phyloP scores from a whole-genome alignment of 2,113 vertebrate species.

The Ammodytes dubius region DNA sequence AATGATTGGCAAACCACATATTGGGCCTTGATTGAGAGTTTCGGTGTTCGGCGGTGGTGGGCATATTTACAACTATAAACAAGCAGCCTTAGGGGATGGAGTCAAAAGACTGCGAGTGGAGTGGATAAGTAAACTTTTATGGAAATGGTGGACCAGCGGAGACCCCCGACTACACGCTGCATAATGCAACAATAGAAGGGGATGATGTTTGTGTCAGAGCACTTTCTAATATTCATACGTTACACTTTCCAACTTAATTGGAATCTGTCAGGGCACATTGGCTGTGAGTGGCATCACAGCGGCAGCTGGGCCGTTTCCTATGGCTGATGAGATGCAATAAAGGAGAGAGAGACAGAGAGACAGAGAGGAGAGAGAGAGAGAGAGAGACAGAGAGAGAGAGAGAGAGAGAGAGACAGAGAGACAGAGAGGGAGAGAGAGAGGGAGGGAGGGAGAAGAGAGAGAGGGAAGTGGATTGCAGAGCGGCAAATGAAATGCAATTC shows the following conservation, averaged over 20 bases:
- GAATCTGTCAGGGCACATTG: constrained; percentile 82
- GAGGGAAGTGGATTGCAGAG: constrained; percentile 49
- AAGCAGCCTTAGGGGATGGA: constrained; percentile 64
- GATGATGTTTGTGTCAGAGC: constrained; percentile 80
- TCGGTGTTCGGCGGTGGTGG: constrained; percentile 31
- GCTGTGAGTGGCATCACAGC: constrained; percentile 76
- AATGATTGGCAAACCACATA: constrained; percentile 58
- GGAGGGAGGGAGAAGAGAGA: constrained; percentile 20
- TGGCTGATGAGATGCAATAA: constrained; percentile 80
- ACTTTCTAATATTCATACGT: constrained; percentile 82
- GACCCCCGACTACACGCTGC: constrained; percentile 66
- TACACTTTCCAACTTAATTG: constrained; percentile 83
- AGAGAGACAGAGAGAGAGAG: constrained; percentile 27
- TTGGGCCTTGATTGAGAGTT: constrained; percentile 48
- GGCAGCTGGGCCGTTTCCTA: constrained; percentile 71
- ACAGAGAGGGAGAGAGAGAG: constrained; percentile 17
- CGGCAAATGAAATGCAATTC: constrained; percentile 77
- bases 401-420: constrained; percentile 21
- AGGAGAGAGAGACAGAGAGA: constrained; percentile 41
- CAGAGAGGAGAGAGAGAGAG: constrained; percentile 6
- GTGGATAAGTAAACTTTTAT: constrained; percentile 60
- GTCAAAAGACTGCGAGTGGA: constrained; percentile 30
- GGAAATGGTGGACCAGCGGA: constrained; percentile 69
- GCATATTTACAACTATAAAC: constrained; percentile 72
- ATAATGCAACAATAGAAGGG: constrained; percentile 79